Evolutionary conservation across 2,797 vertebrate genomes (phyloP).

Genomic region (Phoeniculus purpureus): DNA sequence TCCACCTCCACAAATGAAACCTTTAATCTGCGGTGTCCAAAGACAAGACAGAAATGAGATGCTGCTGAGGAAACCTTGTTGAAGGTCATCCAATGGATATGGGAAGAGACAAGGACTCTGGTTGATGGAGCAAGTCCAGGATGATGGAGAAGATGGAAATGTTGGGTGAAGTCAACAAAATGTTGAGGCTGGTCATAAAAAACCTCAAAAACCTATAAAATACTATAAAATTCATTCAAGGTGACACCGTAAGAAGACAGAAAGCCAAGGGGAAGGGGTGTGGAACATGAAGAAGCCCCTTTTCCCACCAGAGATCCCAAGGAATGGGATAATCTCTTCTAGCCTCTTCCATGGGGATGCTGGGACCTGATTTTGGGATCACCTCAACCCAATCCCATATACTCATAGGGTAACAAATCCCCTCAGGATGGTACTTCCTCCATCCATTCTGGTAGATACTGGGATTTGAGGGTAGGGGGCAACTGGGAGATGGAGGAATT

Average conservation of each 20-base stretch:
- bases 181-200: slow-evolving; percentile 53
- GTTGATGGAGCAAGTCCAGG: not conserved
- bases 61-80: not conserved
- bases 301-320: no score
- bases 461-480: no score
- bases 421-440: no score
- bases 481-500: not conserved
- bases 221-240: fast-evolving
- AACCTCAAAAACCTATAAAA: not conserved
- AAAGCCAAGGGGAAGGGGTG: not conserved
- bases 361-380: not conserved
- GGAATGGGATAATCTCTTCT: slow-evolving; percentile 8
- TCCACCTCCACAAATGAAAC: not conserved
- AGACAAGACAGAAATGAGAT: fast-evolving
- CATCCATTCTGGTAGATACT: no score
- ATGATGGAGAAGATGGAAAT: not conserved
- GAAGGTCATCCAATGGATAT: not conserved
- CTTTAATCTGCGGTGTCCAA: not conserved
- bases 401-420: not conserved
- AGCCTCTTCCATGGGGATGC: not conserved
- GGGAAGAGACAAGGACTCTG: fast-evolving
- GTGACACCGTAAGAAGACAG: not conserved
- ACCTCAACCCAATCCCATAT: not conserved
- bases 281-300: not conserved
- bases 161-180: not conserved